Conservation (phyloP, 1,140 invertebrate species). For the Paramacrobiotus metropolitanus region DNA sequence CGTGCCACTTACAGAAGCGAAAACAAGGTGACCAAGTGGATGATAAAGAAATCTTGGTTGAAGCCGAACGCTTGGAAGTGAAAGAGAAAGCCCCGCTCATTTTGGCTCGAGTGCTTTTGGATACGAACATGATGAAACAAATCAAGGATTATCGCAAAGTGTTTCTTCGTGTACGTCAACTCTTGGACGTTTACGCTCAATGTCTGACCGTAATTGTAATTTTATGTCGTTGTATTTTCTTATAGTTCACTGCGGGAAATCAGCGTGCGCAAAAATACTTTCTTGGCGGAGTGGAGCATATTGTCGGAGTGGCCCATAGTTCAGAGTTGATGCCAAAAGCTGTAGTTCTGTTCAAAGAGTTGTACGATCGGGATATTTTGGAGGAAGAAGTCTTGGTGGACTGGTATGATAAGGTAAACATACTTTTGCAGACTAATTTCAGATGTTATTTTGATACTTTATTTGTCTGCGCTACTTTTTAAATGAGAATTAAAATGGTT, state of each 20-base stretch:
- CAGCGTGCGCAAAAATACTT: conserved; percentile 79
- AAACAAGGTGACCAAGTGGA: conserved; percentile 20
- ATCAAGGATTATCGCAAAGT: conserved; percentile 27
- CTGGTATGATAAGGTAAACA: conserved; percentile 63
- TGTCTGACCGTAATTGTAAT: too few species aligned
- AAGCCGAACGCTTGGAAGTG: conserved; percentile 84
- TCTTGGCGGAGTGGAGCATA: conserved; percentile 77
- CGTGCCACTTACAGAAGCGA: conserved; percentile 18
- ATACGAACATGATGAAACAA: conserved; percentile 54
- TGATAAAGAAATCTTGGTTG: conserved; percentile 62
- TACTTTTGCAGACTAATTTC: conserved; percentile 5
- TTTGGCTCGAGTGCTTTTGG: conserved; percentile 72
- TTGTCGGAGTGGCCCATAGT: conserved; percentile 56
- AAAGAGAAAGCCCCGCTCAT: conserved; percentile 77
- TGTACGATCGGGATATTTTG: conserved; percentile 84
- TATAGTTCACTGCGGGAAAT: conserved; percentile 69
- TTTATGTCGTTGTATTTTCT: conserved; percentile 2
- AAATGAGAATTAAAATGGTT: too few species aligned
- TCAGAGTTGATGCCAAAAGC: conserved; percentile 52
- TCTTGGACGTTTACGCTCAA: too few species aligned
- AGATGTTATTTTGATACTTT: not conserved
- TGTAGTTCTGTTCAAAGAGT: conserved; percentile 62
- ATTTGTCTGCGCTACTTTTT: too few species aligned
- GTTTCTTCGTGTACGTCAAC: conserved; percentile 26
- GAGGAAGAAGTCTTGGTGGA: conserved; percentile 81